phyloP scores from a whole-genome alignment of 2,113 vertebrate genomes.

The Platysteira castanea region DNA sequence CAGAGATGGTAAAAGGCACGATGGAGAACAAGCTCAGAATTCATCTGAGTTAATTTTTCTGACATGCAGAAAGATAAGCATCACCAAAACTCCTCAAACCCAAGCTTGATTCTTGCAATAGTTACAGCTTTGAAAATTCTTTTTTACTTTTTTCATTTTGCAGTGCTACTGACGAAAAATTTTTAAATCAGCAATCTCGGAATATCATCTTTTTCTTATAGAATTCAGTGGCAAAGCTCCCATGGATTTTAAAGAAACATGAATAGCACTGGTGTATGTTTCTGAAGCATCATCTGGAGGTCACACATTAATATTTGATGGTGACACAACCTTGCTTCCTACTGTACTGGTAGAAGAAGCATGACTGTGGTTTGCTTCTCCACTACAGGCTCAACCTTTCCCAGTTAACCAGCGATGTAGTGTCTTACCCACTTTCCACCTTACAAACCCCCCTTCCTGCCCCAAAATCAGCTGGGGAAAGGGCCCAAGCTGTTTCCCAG shows the following conservation, averaged over 20 bases:
- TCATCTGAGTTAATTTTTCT: neutral
- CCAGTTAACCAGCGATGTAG: neutral
- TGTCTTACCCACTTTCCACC: neutral
- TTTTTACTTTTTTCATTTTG: neutral
- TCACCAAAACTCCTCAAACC: neutral
- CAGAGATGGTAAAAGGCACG: neutral
- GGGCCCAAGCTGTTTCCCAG: neutral
- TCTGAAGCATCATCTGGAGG: neutral
- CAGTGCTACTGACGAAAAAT: neutral
- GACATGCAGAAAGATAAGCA: neutral
- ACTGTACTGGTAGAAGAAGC: neutral
- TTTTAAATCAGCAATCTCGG: neutral
- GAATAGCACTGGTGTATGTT: neutral
- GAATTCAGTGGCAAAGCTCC: neutral
- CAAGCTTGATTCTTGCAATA: neutral
- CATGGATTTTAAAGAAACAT: neutral
- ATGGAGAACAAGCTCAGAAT: neutral
- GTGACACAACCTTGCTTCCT: neutral
- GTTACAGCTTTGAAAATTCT: neutral
- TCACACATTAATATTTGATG: conserved; percentile 9
- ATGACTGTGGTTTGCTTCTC: neutral
- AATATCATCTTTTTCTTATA: neutral
- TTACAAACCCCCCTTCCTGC: neutral
- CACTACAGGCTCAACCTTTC: neutral
- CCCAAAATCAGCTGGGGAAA: neutral